phyloP scores from a whole-genome alignment of 64 coral and sea anemone species.

The Pocillopora damicornis region DNA sequence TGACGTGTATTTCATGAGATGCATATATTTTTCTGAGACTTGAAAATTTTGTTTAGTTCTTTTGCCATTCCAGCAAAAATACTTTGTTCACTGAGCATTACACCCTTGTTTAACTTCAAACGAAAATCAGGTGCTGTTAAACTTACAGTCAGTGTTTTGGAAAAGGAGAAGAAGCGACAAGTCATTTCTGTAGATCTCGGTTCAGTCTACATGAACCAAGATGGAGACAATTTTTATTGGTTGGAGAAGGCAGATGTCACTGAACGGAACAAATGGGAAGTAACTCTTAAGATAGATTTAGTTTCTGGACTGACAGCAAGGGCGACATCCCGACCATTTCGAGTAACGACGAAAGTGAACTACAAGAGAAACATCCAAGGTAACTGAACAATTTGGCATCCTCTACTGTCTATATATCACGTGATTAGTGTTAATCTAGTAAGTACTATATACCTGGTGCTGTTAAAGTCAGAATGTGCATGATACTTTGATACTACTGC shows the following conservation, averaged over 20 bases:
- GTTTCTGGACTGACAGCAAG: neutral
- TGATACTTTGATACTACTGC: too few relatives aligned
- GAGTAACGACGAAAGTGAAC: conserved; percentile 9
- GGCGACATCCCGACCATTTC: conserved; percentile 13
- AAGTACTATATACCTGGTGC: too few relatives aligned
- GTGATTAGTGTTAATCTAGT: too few relatives aligned
- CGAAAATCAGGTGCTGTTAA: neutral
- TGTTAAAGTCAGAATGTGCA: too few relatives aligned
- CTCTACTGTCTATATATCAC: too few relatives aligned
- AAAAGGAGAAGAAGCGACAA: neutral
- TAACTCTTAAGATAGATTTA: conserved; percentile 1
- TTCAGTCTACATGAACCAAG: conserved; percentile 2
- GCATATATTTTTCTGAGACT: too few relatives aligned
- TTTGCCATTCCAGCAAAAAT: too few relatives aligned
- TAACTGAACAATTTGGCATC: too few relatives aligned
- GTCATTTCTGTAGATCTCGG: conserved; percentile 14
- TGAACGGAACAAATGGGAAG: conserved; percentile 23
- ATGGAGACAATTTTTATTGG: neutral
- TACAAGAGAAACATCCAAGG: neutral
- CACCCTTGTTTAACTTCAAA: neutral
- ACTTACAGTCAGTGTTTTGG: neutral
- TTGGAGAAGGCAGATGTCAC: conserved; percentile 5
- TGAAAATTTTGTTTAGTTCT: too few relatives aligned
- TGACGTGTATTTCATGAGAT: too few relatives aligned
- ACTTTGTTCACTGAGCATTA: neutral